Conservation (phyloP, 1,140 invertebrate genomes). For the Antheraea mylitta region DNA sequence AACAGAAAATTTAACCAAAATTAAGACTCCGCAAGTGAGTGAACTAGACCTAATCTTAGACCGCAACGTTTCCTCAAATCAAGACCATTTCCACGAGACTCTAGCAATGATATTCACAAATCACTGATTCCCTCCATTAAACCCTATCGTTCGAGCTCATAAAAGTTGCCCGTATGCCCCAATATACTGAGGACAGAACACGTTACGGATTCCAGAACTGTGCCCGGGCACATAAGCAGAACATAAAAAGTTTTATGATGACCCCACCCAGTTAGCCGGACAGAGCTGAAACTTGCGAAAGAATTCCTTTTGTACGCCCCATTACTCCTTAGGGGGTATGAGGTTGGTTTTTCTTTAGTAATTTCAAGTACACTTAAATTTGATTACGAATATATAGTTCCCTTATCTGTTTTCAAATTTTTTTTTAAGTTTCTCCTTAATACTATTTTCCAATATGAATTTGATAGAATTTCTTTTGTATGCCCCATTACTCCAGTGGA, state of each 20-base stretch:
- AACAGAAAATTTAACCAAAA: too few species aligned
- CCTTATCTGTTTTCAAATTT: too few species aligned
- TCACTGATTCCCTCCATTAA: slow-evolving; percentile 1
- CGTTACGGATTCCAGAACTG: slow-evolving; percentile 57
- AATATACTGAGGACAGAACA: slow-evolving; percentile 8
- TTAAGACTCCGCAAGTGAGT: too few species aligned
- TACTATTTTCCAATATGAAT: too few species aligned
- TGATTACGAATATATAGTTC: too few species aligned
- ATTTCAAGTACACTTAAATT: neutral
- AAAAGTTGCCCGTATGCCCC: slow-evolving; percentile 1
- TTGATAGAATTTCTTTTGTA: too few species aligned
- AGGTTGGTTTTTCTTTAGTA: neutral
- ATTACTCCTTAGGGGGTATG: slow-evolving; percentile 37
- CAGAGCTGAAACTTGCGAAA: slow-evolving; percentile 47
- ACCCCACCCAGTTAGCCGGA: slow-evolving; percentile 43
- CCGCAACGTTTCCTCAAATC: neutral
- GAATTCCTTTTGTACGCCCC: slow-evolving; percentile 58
- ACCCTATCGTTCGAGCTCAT: slow-evolving; percentile 3
- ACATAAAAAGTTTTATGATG: slow-evolving; percentile 72
- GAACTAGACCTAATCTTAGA: neutral
- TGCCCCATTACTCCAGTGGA: too few species aligned
- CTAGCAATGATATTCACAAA: neutral
- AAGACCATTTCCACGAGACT: neutral
- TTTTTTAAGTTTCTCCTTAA: too few species aligned
- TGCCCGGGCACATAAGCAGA: slow-evolving; percentile 57